Base-by-base conservation (phyloP, 2,888 invertebrate species). In the Alsophila aescularia region DNA sequence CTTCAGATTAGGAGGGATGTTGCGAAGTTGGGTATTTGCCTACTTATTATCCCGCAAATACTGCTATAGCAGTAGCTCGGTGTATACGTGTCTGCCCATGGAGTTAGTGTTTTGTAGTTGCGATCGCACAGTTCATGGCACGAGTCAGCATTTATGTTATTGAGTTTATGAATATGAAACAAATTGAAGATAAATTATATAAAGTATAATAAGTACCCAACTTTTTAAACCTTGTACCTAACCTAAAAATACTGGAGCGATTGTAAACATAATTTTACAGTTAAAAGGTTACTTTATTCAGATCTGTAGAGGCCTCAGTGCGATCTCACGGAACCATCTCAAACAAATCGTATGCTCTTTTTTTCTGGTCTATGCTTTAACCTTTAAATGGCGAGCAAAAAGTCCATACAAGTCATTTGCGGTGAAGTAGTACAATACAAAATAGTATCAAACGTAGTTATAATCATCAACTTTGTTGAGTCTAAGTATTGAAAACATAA, bases 1-100 rank as follows among this genome's bases (percentile, higher is more conserved):
- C 70, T 71, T 59, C 63, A 65, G 67, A 77, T 76, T 76, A 72
- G 71, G 70, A 71, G 58, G 70, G 73, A 73, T 67, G 60, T 69
- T 66, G 61, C 62, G 50, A 64, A 71, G 66, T 72, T 75, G 68
- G 58, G 60, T 34, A 63, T 69, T 66, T 66, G 42, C 42, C 48
- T 52, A 32, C 39, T 40, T 31, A 21, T 35, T 41, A 48, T 40
- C 8, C 29, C 14, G 29, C 12, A 39, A 39, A 27, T 18, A 18
- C 39, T 13, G 27, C 24, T 12, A 27, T 14, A n/a, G 29, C 29
- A 40, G 27, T 27, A 40, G 4, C 41, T 41, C 29, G 27, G 29
- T 14, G 14, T 14, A 10, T 14, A 7, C 24, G 24, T 24, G 10
- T 41, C 10, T 39, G 8, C 12, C 13, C 13, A 39, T 13, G 2